Conservation (phyloP, 1,140 invertebrate species). For the Conopomorpha cramerella region DNA sequence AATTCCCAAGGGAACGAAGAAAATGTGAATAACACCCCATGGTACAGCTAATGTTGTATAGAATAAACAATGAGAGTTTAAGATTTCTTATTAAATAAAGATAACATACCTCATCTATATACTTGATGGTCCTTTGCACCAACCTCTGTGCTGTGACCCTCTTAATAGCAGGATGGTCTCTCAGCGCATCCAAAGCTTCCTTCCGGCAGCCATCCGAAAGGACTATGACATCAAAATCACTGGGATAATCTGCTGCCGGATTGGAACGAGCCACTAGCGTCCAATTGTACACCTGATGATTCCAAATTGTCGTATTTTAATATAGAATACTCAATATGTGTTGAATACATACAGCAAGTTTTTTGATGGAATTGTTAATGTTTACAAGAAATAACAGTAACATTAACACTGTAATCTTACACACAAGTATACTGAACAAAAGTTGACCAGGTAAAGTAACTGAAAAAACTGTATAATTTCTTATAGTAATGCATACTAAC, state of each 20-base stretch:
- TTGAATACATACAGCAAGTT: constrained; percentile 1
- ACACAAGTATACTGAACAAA: background rate
- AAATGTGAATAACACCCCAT: too few relatives aligned
- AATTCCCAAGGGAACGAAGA: too few relatives aligned
- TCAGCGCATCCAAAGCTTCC: constrained; percentile 65
- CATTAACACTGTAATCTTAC: background rate
- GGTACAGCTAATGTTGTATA: too few relatives aligned
- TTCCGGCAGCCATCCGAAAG: constrained; percentile 63
- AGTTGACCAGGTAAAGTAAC: background rate
- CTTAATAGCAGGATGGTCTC: constrained; percentile 77
- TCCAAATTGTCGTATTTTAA: too few relatives aligned
- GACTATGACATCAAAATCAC: constrained; percentile 91
- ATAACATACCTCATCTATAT: constrained; percentile 35
- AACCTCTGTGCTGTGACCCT: constrained; percentile 79
- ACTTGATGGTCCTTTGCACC: constrained; percentile 78
- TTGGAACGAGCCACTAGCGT: constrained; percentile 76
- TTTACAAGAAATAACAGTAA: background rate
- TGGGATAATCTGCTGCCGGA: constrained; percentile 81
- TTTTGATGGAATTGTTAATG: background rate
- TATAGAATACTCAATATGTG: too few relatives aligned
- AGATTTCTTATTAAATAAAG: constrained; percentile 4
- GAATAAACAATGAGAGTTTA: too few relatives aligned
- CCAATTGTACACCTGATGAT: constrained; percentile 67
- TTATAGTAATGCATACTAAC: constrained; percentile 35
- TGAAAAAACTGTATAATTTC: constrained; percentile 2